Evolutionary conservation across 2,797 vertebrate genomes (phyloP).

Genomic region (Setipinna tenuifilis): DNA sequence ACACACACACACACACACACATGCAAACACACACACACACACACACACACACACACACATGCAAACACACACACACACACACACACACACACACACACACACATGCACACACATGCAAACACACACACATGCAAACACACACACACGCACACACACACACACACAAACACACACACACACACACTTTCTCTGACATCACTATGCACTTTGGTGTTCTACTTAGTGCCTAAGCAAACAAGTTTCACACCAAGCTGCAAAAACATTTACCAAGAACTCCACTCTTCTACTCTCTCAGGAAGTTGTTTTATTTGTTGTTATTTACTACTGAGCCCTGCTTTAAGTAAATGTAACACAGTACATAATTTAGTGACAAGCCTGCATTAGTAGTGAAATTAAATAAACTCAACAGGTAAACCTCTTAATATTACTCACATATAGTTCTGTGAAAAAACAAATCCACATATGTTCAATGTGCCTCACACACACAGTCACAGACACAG

Average conservation of each 20-base stretch:
- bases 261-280: neutral
- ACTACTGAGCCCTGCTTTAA: too few species aligned
- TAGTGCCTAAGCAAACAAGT: too few species aligned
- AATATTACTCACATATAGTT: too few species aligned
- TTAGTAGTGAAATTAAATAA: too few species aligned
- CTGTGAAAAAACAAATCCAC: too few species aligned
- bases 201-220: neutral
- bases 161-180: conserved; percentile 19
- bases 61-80: neutral
- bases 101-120: conserved; percentile 27
- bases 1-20: conserved; percentile 28
- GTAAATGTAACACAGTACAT: too few species aligned
- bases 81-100: conserved; percentile 32
- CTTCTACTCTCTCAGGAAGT: neutral
- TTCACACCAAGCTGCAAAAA: neutral
- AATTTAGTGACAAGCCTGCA: too few species aligned
- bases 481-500: neutral
- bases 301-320: neutral
- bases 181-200: neutral
- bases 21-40: conserved; percentile 25
- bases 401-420: too few species aligned
- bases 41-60: conserved; percentile 23
- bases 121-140: conserved; percentile 29
- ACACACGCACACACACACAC: conserved; percentile 18
- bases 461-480: too few species aligned